phyloP scores from a whole-genome alignment of 2,797 vertebrate species.

The Pithecia hirsuta region DNA sequence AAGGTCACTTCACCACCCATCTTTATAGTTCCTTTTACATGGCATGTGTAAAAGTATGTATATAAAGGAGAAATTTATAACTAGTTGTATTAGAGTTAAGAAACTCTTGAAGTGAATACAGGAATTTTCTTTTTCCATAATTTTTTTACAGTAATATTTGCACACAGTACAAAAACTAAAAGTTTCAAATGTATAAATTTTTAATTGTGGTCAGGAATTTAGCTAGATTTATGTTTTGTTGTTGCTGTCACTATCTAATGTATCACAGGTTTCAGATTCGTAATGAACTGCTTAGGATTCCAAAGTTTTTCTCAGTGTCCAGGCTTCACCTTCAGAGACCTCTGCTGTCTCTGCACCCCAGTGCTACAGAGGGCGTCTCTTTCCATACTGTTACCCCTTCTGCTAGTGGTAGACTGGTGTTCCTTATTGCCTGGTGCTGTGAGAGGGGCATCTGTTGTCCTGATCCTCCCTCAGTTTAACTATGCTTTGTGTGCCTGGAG shows the following conservation, averaged over 20 bases:
- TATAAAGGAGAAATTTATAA: neutral
- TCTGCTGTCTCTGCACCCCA: neutral
- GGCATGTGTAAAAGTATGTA: neutral
- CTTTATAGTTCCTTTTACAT: neutral
- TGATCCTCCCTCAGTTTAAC: neutral
- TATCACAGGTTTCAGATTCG: neutral
- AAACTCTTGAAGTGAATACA: neutral
- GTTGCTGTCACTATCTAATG: neutral
- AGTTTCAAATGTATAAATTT: neutral
- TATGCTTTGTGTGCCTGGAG: neutral
- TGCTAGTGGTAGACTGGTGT: neutral
- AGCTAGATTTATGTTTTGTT: neutral
- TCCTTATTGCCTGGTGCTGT: neutral
- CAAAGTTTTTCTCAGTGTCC: neutral
- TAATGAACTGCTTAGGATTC: neutral
- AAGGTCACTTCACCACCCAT: neutral
- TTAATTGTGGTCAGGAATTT: neutral
- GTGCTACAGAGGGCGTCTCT: neutral
- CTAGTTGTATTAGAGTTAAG: neutral
- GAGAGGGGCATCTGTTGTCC: neutral
- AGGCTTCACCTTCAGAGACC: neutral
- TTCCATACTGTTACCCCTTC: neutral
- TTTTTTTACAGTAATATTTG: neutral
- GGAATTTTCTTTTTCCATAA: neutral
- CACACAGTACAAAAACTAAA: neutral